Conservation (phyloP, 2,113 vertebrate species). For the Lethenteron reissneri region DNA sequence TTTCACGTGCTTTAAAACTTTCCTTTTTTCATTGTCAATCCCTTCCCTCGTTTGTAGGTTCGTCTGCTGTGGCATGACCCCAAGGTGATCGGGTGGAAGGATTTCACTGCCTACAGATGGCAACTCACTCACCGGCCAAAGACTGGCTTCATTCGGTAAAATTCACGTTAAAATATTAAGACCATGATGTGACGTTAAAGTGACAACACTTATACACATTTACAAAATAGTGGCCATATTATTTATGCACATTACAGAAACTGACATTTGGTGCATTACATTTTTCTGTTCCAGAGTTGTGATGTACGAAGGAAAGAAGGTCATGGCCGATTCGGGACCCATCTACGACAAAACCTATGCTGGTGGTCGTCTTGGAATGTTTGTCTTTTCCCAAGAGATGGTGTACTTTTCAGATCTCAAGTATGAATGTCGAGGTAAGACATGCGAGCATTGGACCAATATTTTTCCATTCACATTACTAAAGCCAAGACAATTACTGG, state of each 20-base stretch:
- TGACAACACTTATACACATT: too few species aligned
- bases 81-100: constrained; percentile 90
- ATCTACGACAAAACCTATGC: constrained; percentile 87
- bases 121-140: constrained; percentile 84
- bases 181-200: too few species aligned
- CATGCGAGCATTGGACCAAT: too few species aligned
- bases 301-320: constrained; percentile 95
- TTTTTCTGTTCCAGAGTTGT: constrained; percentile 40
- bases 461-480: too few species aligned
- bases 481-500: too few species aligned
- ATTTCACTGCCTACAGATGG: constrained; percentile 96
- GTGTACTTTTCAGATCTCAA: constrained; percentile 97
- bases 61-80: constrained; percentile 91
- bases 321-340: constrained; percentile 91
- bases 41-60: constrained; percentile 28
- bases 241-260: too few species aligned
- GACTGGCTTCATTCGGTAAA: constrained; percentile 77
- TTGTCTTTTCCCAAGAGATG: constrained; percentile 98
- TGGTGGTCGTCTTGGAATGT: constrained; percentile 74
- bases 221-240: too few species aligned
- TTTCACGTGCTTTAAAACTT: too few species aligned
- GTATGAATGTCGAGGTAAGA: constrained; percentile 90
- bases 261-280: too few species aligned
- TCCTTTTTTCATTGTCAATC: too few species aligned
- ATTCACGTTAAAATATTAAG: background rate